A percentile compares a stretch with the other conserved stretches of the same genome.
Evolutionary conservation across 2,797 vertebrate genomes (phyloP).

Genomic region (Sebastes variabilis): DNA sequence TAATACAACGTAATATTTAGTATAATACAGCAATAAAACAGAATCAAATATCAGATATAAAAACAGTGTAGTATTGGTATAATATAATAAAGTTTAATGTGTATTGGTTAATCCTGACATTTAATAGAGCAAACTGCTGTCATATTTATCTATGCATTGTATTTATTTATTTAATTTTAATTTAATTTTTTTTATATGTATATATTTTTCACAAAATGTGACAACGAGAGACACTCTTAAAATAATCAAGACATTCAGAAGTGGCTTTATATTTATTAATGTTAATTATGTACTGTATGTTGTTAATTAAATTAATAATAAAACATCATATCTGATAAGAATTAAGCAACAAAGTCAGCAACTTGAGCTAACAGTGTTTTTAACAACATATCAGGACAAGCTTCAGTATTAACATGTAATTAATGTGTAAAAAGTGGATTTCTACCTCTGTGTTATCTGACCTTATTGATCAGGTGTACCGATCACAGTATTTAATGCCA

Average conservation of each 20-base stretch:
- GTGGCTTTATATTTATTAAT: background rate
- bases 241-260: background rate
- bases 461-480: too few relatives aligned
- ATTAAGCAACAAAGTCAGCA: background rate
- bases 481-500: too few relatives aligned
- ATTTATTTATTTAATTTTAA: too few relatives aligned
- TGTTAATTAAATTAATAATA: background rate
- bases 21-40: background rate
- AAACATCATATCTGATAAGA: background rate
- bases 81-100: background rate
- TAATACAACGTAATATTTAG: background rate
- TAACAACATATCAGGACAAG: background rate
- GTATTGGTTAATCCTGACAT: background rate
- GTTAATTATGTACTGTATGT: background rate
- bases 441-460: background rate
- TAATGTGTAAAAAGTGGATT: background rate
- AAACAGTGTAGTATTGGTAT: background rate
- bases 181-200: too few relatives aligned
- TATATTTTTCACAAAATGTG: too few relatives aligned
- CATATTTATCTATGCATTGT: background rate
- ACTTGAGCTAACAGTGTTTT: background rate
- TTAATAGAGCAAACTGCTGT: background rate
- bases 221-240: background rate
- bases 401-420: background rate
- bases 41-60: background rate